Conservation (phyloP, 2,888 invertebrate genomes). For the Piscicola geometra region DNA sequence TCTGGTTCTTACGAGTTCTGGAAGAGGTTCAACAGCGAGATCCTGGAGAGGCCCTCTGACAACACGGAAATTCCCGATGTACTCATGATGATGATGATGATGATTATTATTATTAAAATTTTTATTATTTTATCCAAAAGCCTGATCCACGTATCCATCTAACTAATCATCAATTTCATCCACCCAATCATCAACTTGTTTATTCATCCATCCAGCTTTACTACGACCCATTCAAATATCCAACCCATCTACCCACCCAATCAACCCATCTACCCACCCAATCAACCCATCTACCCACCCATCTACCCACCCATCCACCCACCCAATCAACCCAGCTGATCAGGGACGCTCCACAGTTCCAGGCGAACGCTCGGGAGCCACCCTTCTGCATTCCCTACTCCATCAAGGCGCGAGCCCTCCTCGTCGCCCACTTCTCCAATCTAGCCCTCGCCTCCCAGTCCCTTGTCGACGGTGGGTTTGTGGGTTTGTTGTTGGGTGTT, state of each 20-base stretch:
- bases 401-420: slow-evolving; percentile 74
- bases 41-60: slow-evolving; percentile 79
- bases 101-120: background rate
- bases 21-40: slow-evolving; percentile 85
- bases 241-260: no score
- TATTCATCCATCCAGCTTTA: no score
- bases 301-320: background rate
- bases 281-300: no score
- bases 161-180: no score
- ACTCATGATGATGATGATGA: no score
- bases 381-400: slow-evolving; percentile 85
- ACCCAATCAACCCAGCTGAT: slow-evolving; percentile 63
- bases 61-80: slow-evolving; percentile 44
- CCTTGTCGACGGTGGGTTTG: slow-evolving; percentile 53
- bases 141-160: no score
- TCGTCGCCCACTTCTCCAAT: slow-evolving; percentile 92
- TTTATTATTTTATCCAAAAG: background rate
- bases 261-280: no score
- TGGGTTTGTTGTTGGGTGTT: no score
- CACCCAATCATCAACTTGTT: no score
- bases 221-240: no score
- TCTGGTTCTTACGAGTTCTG: slow-evolving; percentile 95
- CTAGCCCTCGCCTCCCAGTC: slow-evolving; percentile 59
- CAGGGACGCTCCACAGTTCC: slow-evolving; percentile 80
- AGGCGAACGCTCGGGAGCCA: slow-evolving; percentile 91